Percentiles rank a stretch among this genome's conserved stretches.
Conservation (phyloP, 2,113 vertebrate genomes). For the Tylochromis polylepis region DNA sequence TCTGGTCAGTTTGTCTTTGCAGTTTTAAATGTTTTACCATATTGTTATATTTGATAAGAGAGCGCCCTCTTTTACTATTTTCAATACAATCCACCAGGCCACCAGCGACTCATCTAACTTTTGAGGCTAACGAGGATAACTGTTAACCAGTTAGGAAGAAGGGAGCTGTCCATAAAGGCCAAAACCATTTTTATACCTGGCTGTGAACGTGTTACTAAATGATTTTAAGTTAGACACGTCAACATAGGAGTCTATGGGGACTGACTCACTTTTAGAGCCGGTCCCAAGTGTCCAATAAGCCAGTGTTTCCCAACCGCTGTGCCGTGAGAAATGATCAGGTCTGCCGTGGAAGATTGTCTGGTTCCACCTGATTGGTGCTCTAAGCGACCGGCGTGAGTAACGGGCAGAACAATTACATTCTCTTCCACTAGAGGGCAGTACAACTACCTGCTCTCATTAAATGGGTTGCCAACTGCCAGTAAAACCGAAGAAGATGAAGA, state of each 20-base stretch:
- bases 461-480: no score
- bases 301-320: no score
- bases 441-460: no score
- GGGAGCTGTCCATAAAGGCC: background rate
- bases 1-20: background rate
- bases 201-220: background rate
- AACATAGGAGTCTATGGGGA: no score
- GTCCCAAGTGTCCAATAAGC: background rate
- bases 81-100: background rate
- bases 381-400: no score
- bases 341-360: no score
- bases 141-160: accelerated
- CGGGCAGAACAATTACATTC: no score
- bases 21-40: background rate
- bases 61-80: background rate
- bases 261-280: background rate
- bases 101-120: background rate
- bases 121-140: background rate
- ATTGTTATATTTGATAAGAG: background rate
- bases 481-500: no score
- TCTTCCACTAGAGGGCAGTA: no score
- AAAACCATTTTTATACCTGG: accelerated
- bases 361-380: no score
- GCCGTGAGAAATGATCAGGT: no score
- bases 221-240: background rate